phyloP scores from a whole-genome alignment of 2,113 vertebrate species.

The Anguilla rostrata region DNA sequence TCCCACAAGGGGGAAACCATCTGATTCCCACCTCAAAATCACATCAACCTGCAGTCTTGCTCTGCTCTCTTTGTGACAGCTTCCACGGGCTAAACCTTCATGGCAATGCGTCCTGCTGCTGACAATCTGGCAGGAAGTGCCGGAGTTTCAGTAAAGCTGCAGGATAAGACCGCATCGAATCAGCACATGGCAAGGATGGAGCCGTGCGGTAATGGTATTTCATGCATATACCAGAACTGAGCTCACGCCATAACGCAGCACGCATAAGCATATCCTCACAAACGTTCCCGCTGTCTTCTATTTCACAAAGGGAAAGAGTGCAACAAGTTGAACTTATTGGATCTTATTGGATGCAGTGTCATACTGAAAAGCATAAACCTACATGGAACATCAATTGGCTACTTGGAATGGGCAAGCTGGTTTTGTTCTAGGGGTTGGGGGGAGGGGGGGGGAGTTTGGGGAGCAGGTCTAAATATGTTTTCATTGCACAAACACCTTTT shows the following conservation, averaged over 20 bases:
- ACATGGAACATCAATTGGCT: too few species aligned
- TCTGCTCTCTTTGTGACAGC: neutral
- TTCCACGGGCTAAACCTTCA: neutral
- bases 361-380: too few species aligned
- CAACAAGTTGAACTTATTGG: too few species aligned
- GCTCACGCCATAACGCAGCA: slow-evolving; percentile 51
- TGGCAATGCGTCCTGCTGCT: neutral
- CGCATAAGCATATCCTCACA: slow-evolving; percentile 45
- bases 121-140: neutral
- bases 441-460: too few species aligned
- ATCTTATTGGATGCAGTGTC: too few species aligned
- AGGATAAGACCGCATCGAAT: slow-evolving; percentile 24
- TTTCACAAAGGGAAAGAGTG: neutral
- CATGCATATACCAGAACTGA: slow-evolving; percentile 42
- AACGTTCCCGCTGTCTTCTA: slow-evolving; percentile 20
- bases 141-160: neutral
- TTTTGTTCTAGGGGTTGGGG: too few species aligned
- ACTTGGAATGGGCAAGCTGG: too few species aligned
- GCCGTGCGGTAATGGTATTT: slow-evolving; percentile 32
- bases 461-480: neutral
- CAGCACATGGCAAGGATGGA: slow-evolving; percentile 29
- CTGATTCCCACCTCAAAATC: slow-evolving; percentile 9
- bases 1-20: slow-evolving; percentile 64
- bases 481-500: slow-evolving; percentile 19
- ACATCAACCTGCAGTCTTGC: neutral